Evolutionary conservation across 2,797 vertebrate genomes (phyloP).

Genomic region (Steatocranus sp.): DNA sequence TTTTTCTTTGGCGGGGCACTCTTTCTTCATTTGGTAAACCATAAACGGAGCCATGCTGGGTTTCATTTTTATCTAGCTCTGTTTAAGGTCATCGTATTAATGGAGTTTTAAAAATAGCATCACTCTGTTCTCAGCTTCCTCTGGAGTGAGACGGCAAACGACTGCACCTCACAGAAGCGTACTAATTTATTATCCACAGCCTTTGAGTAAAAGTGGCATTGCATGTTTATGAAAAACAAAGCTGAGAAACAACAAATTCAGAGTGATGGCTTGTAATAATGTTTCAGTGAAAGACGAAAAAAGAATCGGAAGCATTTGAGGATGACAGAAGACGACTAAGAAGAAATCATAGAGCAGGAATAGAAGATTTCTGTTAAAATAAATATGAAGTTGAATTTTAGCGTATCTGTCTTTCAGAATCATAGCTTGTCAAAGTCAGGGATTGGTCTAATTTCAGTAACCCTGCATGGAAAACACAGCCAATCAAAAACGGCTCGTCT

Average conservation of each 20-base stretch:
- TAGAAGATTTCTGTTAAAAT: background rate
- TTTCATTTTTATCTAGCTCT: background rate
- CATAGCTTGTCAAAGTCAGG: background rate
- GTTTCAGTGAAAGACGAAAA: background rate
- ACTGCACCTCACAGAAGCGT: background rate
- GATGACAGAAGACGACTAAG: background rate
- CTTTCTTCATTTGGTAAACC: background rate
- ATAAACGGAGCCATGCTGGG: background rate
- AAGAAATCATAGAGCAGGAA: background rate
- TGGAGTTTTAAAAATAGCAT: slow-evolving; percentile 32
- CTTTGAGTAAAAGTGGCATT: background rate
- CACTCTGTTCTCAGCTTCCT: background rate
- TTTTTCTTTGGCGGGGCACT: background rate
- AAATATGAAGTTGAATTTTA: background rate
- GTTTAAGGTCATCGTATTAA: background rate
- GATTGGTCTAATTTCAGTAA: background rate
- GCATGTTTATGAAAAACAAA: background rate
- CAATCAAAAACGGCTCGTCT: background rate
- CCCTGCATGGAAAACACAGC: background rate
- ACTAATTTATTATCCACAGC: background rate
- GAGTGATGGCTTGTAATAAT: background rate
- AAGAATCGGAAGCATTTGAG: background rate
- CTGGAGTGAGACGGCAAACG: background rate
- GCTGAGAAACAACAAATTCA: background rate
- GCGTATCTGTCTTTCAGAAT: background rate